Base-by-base conservation (phyloP, 2,797 vertebrate genomes). In the Protonibea diacanthus region DNA sequence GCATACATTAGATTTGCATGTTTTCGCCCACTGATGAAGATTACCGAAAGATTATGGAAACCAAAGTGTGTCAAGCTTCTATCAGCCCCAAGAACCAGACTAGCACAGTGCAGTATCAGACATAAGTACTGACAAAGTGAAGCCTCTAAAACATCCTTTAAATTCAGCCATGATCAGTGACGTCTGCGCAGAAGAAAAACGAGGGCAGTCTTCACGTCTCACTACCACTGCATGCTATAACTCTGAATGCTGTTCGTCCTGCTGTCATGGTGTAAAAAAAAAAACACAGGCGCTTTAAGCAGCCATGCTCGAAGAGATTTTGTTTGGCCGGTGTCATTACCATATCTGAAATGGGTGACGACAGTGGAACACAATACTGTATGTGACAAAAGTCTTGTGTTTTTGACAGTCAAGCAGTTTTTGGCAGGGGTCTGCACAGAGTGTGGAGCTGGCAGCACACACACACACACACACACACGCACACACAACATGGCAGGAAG, bases 351-450 rank as follows among this genome's bases (percentile, higher is more conserved):
- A 79, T 48, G 18, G 9, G 45, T 56, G 58, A 74, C 64, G 60
- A 74, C 74, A 48, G 48, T 51, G 49, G 71, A 74, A 67, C 65
- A 52, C 71, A 53, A 48, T 71, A n/a, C n/a, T n/a, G n/a, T n/a
- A 70, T 75, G 75, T 79, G 69, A 79, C 67, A 69, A 75, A 74
- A 64, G 79, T 67, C 67, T 71, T 71, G 70, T 64, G 76, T 82
- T 71, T 85, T 86, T 90, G 81, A 79, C 60, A 77, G 78, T 61
- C 13, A 29, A 83, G 66, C 53, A 23, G 78, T 53, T 78, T 75
- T 74, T 85, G 85, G 83, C 71, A 87, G 76, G 73, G 66, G 74
- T 79, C 79, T 52, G 48, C 79, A 63, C 40, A 21, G 20, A 89
- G 84, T 25, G 72, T 75, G 76, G 68, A 81, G 79, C 64, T 74